phyloP scores from a whole-genome alignment of 2,888 invertebrate genomes.

The Diogma glabrata region DNA sequence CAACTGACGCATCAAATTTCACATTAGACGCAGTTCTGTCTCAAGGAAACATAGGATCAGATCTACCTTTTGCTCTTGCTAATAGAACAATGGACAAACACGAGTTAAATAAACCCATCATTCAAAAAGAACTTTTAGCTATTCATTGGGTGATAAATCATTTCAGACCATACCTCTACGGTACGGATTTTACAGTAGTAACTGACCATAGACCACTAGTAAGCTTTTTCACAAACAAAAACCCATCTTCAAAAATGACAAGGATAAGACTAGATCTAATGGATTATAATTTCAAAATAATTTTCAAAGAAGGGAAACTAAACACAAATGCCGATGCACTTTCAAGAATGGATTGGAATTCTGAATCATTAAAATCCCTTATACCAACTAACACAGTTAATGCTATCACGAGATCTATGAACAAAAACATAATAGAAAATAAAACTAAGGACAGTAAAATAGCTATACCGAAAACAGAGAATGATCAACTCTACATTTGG shows the following conservation, averaged over 20 bases:
- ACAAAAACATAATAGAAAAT: background rate
- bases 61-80: background rate
- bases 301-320: too few species aligned
- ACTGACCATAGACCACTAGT: background rate
- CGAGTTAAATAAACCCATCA: background rate
- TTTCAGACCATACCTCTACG: background rate
- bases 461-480: background rate
- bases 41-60: background rate
- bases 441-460: background rate
- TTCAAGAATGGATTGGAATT: background rate
- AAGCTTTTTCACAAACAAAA: background rate
- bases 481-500: background rate
- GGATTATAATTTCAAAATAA: background rate
- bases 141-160: background rate
- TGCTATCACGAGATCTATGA: background rate
- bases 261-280: background rate
- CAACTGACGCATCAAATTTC: background rate
- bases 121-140: background rate
- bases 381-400: background rate
- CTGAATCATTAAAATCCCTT: background rate
- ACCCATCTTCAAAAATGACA: background rate
- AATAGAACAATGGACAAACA: background rate
- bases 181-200: background rate
- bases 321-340: too few species aligned
- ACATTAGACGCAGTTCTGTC: background rate